Conservation (phyloP, 92 coral and sea anemone species). For the Epizoanthus ramosus region DNA sequence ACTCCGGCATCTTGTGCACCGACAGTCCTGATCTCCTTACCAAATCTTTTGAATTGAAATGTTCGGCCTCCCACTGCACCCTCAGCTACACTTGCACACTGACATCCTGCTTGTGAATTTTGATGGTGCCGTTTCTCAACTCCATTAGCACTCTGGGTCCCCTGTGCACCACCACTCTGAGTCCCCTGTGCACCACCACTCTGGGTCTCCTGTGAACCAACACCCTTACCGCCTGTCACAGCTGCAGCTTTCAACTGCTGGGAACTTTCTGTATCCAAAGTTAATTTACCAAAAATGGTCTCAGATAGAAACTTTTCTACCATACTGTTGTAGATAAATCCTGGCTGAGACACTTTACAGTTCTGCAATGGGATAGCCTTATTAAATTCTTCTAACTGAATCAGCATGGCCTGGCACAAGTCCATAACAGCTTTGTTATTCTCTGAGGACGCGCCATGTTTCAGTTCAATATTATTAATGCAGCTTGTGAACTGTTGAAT, state of each 20-base stretch:
- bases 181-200: not conserved
- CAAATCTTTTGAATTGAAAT: not conserved
- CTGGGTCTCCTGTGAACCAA: not conserved
- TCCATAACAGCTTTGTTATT: not conserved
- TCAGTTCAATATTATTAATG: not conserved
- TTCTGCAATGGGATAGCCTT: not conserved
- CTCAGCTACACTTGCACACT: not conserved
- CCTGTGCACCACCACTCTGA: not conserved
- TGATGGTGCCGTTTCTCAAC: not conserved
- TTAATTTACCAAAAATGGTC: constrained; percentile 7
- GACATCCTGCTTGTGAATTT: too few species aligned
- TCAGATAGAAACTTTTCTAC: not conserved
- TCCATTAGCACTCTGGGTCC: not conserved
- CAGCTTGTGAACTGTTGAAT: not conserved
- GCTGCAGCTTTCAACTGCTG: not conserved
- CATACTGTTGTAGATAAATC: not conserved
- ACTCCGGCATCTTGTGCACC: constrained; percentile 11
- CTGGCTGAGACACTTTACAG: not conserved
- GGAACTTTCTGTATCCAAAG: not conserved
- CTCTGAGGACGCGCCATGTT: not conserved
- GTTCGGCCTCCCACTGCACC: not conserved
- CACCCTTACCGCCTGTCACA: too few species aligned
- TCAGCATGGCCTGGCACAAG: constrained; percentile 1
- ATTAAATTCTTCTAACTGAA: constrained; percentile 3
- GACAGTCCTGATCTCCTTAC: not conserved